Percentiles rank a stretch among this genome's conserved stretches.
These are phyloP conservation scores for Agrotis clavis DNA, from an alignment of 2,888 invertebrate genomes.

Conservation along the genomic window DNA sequence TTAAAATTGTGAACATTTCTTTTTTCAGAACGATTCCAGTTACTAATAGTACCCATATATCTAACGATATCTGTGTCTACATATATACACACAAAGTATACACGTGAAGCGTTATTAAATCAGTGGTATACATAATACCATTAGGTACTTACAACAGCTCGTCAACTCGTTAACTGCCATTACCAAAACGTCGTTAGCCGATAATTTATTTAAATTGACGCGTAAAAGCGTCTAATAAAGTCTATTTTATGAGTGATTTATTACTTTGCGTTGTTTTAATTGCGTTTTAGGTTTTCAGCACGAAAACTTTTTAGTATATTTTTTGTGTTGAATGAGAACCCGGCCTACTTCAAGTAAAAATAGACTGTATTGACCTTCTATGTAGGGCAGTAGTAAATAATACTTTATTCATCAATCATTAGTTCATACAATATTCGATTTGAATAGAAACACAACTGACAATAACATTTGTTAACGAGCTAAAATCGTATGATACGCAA, in stretches of 20 bases:
- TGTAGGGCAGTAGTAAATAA: neutral
- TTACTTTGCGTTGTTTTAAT: slow-evolving; percentile 37
- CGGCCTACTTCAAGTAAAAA: neutral
- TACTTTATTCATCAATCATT: slow-evolving; percentile 10
- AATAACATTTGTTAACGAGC: slow-evolving; percentile 5
- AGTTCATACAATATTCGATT: neutral
- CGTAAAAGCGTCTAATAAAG: slow-evolving; percentile 59
- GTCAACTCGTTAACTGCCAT: slow-evolving; percentile 62
- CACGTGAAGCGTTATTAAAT: slow-evolving; percentile 44
- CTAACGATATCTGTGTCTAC: neutral
- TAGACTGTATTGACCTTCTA: neutral
- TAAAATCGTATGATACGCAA: slow-evolving; percentile 12
- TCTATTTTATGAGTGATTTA: slow-evolving; percentile 56
- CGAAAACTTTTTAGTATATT: no score
- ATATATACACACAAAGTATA: slow-evolving; percentile 7
- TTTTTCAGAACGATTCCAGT: no score
- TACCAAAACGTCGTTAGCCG: slow-evolving; percentile 62
- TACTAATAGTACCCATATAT: neutral
- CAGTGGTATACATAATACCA: slow-evolving; percentile 48
- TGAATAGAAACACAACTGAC: neutral
- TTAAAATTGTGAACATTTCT: no score
- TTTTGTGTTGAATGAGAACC: neutral
- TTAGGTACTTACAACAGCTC: slow-evolving; percentile 48
- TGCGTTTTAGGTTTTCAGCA: slow-evolving; percentile 7
- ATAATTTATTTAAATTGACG: slow-evolving; percentile 69